Conservation (phyloP, 2,797 vertebrate genomes). For the Todus mexicanus region DNA sequence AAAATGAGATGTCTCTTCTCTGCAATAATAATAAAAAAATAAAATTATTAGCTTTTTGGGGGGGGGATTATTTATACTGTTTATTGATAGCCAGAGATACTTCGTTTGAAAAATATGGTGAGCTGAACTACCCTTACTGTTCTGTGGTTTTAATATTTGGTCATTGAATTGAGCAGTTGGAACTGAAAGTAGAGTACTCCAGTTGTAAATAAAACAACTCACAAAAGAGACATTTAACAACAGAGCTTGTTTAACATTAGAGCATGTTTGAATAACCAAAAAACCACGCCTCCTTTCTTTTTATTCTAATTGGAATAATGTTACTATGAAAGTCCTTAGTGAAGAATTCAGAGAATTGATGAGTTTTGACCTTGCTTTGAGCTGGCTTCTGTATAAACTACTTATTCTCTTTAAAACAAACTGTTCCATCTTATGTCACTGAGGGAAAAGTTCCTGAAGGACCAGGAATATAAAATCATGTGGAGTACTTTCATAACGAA, state of each 20-base stretch:
- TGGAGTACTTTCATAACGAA: not conserved
- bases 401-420: not conserved
- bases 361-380: not conserved
- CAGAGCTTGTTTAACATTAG: no score
- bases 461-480: not conserved
- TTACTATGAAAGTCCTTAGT: not conserved
- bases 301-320: not conserved
- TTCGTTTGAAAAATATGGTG: not conserved
- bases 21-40: not conserved
- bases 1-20: not conserved
- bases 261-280: not conserved
- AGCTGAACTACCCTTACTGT: not conserved
- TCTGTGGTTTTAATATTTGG: not conserved
- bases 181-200: not conserved
- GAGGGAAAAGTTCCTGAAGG: not conserved
- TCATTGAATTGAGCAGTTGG: not conserved
- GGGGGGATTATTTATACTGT: not conserved
- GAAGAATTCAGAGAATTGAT: not conserved
- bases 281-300: rapidly evolving
- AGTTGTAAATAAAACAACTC: not conserved
- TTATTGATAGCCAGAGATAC: not conserved
- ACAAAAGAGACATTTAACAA: not conserved
- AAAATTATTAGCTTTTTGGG: no score
- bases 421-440: not conserved
- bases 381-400: not conserved